Conservation (phyloP, 1,140 invertebrate species). For the Subanguina moxae region DNA sequence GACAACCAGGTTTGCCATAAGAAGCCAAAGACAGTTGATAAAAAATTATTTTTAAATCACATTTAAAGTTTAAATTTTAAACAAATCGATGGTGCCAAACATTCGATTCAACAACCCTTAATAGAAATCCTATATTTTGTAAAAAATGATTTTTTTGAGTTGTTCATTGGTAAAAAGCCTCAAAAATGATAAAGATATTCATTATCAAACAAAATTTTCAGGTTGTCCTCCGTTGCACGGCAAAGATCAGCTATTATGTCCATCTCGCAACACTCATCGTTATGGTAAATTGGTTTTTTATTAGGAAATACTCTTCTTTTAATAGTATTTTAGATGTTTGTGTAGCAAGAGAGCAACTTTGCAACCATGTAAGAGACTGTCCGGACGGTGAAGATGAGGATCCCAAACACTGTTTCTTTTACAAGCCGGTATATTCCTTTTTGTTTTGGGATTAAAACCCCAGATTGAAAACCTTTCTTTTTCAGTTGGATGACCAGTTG, state of each 20-base stretch:
- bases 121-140: too few relatives aligned
- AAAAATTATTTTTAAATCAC: too few relatives aligned
- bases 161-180: too few relatives aligned
- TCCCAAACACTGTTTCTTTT: slow-evolving; percentile 58
- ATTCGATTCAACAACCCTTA: too few relatives aligned
- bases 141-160: too few relatives aligned
- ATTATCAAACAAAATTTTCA: slow-evolving; percentile 33
- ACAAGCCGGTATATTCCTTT: slow-evolving; percentile 50
- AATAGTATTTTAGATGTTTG: slow-evolving; percentile 44
- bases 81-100: too few relatives aligned
- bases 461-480: neutral
- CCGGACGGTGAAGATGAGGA: slow-evolving; percentile 60
- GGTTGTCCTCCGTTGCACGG: slow-evolving; percentile 47
- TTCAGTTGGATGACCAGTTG: slow-evolving; percentile 43
- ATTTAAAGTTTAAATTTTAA: too few relatives aligned
- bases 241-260: slow-evolving; percentile 49
- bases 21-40: too few relatives aligned
- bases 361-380: slow-evolving; percentile 60
- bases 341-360: slow-evolving; percentile 58
- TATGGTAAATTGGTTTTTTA: slow-evolving; percentile 28
- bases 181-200: too few relatives aligned
- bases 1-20: too few relatives aligned
- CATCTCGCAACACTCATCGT: slow-evolving; percentile 37
- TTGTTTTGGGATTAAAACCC: too few relatives aligned
- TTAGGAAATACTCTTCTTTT: neutral